Percentiles rank a stretch among this genome's conserved stretches.
Conservation (phyloP, 2,113 vertebrate genomes). For the Gopherus evgoodei region DNA sequence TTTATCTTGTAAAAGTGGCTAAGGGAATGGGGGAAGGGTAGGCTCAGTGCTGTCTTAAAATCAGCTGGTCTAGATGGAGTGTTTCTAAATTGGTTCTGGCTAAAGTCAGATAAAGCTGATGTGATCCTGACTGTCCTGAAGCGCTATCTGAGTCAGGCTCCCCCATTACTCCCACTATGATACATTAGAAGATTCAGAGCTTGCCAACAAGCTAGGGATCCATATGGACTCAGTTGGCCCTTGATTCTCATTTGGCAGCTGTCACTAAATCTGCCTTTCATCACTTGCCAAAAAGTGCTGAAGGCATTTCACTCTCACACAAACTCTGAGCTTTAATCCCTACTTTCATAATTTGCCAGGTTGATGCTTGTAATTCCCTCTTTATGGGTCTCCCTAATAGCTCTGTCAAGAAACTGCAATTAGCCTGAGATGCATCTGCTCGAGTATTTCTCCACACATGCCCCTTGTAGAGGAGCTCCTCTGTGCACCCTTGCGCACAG, state of each 20-base stretch:
- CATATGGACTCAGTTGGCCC: slow-evolving; percentile 56
- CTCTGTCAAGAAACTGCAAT: not conserved
- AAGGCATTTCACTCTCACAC: slow-evolving; percentile 44
- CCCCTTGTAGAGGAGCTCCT: not conserved
- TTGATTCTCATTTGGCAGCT: slow-evolving; percentile 74
- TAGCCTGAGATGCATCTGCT: not conserved
- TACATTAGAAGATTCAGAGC: not conserved
- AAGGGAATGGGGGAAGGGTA: not conserved
- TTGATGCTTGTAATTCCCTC: slow-evolving; percentile 26
- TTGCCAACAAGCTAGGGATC: slow-evolving; percentile 34
- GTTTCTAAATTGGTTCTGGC: slow-evolving; percentile 41
- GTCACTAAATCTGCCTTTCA: slow-evolving; percentile 71
- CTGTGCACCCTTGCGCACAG: not conserved
- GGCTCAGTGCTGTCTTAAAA: not conserved
- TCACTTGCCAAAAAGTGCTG: slow-evolving; percentile 64
- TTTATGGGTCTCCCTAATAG: not conserved
- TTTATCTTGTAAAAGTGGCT: not conserved
- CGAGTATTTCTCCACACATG: rapidly evolving
- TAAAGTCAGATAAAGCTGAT: slow-evolving; percentile 35
- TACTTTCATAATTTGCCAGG: slow-evolving; percentile 56
- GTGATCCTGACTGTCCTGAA: slow-evolving; percentile 32
- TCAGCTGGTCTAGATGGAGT: slow-evolving; percentile 3
- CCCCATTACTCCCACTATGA: slow-evolving; percentile 13
- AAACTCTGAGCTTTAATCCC: slow-evolving; percentile 51
- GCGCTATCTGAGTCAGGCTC: slow-evolving; percentile 21